Evolutionary conservation across 2,888 invertebrate genomes (phyloP).

Genomic region (Phasia obesa): DNA sequence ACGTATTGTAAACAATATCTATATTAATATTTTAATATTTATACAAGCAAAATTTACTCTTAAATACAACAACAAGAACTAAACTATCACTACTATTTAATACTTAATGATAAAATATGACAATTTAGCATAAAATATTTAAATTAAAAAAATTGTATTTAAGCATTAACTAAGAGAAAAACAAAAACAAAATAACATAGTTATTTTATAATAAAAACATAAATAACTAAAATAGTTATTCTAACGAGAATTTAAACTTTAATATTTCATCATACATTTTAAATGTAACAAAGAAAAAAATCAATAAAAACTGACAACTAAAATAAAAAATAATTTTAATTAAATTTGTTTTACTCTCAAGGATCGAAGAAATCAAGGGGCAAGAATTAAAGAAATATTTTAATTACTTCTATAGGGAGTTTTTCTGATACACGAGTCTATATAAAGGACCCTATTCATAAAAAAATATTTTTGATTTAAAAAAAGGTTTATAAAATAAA

Average conservation of each 20-base stretch:
- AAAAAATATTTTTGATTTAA: no score
- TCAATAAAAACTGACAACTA: constrained; percentile 28
- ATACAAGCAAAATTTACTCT: neutral
- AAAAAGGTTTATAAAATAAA: no score
- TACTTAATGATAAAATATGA: neutral
- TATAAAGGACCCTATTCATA: no score
- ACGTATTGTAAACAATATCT: neutral
- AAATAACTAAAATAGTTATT: constrained; percentile 31
- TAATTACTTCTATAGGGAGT: no score
- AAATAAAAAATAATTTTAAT: constrained; percentile 15
- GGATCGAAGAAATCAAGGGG: neutral
- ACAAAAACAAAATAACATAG: constrained; percentile 41
- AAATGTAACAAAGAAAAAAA: constrained; percentile 56
- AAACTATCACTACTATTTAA: neutral
- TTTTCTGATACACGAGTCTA: no score
- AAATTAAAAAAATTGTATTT: no score
- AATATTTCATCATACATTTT: constrained; percentile 56
- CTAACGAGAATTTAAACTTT: constrained; percentile 46
- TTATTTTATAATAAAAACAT: constrained; percentile 30
- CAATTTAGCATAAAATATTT: no score
- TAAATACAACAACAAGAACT: neutral
- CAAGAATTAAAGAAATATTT: no score
- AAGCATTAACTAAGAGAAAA: neutral
- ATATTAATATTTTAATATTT: constrained; percentile 7
- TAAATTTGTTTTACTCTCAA: constrained; percentile 10